These are phyloP conservation scores for Stegodyphus mimosarum DNA, from an alignment of 1,140 invertebrate species.

Conservation along the genomic window DNA sequence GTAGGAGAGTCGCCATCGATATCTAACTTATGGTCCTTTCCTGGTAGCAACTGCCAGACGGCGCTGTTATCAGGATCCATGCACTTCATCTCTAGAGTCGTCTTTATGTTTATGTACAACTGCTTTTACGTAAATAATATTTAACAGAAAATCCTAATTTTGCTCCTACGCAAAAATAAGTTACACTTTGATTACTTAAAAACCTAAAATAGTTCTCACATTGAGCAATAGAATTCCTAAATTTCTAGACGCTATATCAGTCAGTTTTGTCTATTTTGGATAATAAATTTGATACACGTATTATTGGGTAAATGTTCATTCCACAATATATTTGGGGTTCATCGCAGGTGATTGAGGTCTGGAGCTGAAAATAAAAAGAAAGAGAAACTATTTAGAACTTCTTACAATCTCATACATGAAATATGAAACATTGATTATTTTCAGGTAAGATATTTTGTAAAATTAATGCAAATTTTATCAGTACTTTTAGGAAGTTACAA, in stretches of 20 bases:
- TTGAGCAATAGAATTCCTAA: neutral
- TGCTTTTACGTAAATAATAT: neutral
- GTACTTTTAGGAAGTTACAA: too few relatives aligned
- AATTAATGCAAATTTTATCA: too few relatives aligned
- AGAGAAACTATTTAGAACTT: neutral
- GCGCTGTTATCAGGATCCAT: constrained; percentile 43
- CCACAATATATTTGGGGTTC: neutral
- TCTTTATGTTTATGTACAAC: too few relatives aligned
- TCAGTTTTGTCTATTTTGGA: neutral
- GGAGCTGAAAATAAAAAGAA: constrained; percentile 43
- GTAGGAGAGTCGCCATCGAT: constrained; percentile 36
- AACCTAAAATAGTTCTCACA: neutral
- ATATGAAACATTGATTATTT: too few relatives aligned
- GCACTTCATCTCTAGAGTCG: constrained; percentile 29
- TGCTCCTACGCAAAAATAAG: neutral
- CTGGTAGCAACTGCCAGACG: constrained; percentile 50
- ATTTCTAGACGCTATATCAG: neutral
- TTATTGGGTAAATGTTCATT: neutral
- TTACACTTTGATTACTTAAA: neutral
- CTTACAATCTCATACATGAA: too few relatives aligned
- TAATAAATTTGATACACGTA: neutral
- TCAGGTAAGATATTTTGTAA: too few relatives aligned
- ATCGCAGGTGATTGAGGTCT: constrained; percentile 55
- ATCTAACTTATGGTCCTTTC: constrained; percentile 21
- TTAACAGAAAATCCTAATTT: neutral